Conservation (phyloP, 2,888 invertebrate genomes). For the Ligdia adustata region DNA sequence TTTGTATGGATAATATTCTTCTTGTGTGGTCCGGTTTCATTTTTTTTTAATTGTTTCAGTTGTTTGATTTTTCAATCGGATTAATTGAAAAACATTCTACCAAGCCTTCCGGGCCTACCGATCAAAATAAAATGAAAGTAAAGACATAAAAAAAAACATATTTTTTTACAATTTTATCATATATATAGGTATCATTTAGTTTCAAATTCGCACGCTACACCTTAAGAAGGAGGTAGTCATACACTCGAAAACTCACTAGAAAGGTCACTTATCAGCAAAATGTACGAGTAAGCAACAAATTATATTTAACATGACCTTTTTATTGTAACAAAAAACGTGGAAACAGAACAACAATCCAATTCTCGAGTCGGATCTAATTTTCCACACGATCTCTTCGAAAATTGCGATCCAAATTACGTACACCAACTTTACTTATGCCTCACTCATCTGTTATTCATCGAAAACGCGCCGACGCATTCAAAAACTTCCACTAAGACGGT, state of each 20-base stretch:
- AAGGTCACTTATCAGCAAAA: too few species aligned
- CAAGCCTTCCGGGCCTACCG: too few species aligned
- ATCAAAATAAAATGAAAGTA: too few species aligned
- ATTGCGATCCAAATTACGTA: conserved; percentile 40
- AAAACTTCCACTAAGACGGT: conserved; percentile 66
- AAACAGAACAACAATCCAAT: conserved; percentile 18
- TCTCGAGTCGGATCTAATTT: conserved; percentile 48
- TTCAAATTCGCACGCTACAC: too few species aligned
- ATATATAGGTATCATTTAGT: background rate
- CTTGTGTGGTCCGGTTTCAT: too few species aligned
- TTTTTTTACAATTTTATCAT: background rate
- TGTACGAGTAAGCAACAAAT: background rate
- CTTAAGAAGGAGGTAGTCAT: background rate
- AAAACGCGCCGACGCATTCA: conserved; percentile 68
- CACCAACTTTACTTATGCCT: conserved; percentile 28
- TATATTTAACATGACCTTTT: background rate
- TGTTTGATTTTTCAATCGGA: too few species aligned
- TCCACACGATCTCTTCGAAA: conserved; percentile 53
- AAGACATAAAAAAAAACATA: background rate
- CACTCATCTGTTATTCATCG: conserved; percentile 79
- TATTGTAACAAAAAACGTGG: background rate
- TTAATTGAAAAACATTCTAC: too few species aligned
- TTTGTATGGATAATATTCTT: too few species aligned
- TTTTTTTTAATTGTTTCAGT: too few species aligned
- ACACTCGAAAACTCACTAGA: background rate